Percentiles rank a stretch among this genome's conserved stretches.
Conservation (phyloP, 2,888 invertebrate species). For the Chymomyza fuscimana region DNA sequence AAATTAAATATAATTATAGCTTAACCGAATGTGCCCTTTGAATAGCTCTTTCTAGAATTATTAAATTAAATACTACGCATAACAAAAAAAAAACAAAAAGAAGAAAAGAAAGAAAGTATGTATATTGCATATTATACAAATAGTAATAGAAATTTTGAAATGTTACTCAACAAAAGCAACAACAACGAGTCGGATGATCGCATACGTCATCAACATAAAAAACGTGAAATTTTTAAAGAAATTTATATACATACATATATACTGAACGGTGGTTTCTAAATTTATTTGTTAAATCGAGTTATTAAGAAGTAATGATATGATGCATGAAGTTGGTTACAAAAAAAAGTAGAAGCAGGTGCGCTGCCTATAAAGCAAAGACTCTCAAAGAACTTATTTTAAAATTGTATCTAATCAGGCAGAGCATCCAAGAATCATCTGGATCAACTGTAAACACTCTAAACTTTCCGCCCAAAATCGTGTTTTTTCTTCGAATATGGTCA, state of each 20-base stretch:
- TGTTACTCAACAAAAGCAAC: slow-evolving; percentile 58
- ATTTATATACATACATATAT: slow-evolving; percentile 1
- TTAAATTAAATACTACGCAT: slow-evolving; percentile 48
- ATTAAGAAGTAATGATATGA: slow-evolving; percentile 22
- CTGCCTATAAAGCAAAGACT: slow-evolving; percentile 38
- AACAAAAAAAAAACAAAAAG: slow-evolving; percentile 35
- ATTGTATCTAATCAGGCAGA: not conserved
- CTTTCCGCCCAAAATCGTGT: slow-evolving; percentile 45
- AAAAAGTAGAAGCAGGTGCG: slow-evolving; percentile 28
- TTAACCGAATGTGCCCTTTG: slow-evolving; percentile 81
- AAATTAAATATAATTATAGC: slow-evolving; percentile 73
- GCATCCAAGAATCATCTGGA: slow-evolving; percentile 3
- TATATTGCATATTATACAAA: slow-evolving; percentile 41
- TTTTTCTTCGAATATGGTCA: slow-evolving; percentile 9
- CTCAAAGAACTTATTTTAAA: slow-evolving; percentile 23
- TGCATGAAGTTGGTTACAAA: slow-evolving; percentile 29
- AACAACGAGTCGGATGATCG: slow-evolving; percentile 48
- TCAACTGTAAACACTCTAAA: slow-evolving; percentile 22
- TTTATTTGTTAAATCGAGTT: slow-evolving; percentile 48
- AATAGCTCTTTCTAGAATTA: slow-evolving; percentile 79
- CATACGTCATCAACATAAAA: slow-evolving; percentile 44
- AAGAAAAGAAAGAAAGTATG: slow-evolving; percentile 21
- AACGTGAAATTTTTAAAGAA: slow-evolving; percentile 53
- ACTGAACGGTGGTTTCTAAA: slow-evolving; percentile 68
- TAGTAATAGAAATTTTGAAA: slow-evolving; percentile 59